Percentiles rank a stretch among this genome's conserved stretches.
Conservation (phyloP, 2,888 invertebrate species). For the Apamea crenata region DNA sequence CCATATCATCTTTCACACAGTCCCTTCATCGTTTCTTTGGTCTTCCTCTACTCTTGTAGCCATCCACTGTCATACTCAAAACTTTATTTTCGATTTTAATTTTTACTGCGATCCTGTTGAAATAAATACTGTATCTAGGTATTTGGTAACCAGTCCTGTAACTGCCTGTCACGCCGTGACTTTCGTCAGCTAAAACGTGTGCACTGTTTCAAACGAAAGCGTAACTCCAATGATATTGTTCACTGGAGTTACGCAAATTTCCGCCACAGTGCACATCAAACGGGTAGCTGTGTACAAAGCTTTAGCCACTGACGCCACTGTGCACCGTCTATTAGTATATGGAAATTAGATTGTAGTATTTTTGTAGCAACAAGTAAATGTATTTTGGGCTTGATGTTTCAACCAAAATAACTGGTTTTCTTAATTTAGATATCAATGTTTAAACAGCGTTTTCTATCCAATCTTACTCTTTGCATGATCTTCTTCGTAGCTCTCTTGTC, state of each 20-base stretch:
- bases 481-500: too few species aligned
- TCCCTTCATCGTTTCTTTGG: neutral
- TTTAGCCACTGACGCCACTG: neutral
- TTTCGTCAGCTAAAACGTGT: constrained; percentile 11
- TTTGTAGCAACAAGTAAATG: neutral
- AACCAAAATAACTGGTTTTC: neutral
- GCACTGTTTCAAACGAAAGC: constrained; percentile 32
- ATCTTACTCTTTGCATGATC: too few species aligned
- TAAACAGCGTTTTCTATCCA: neutral
- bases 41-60: neutral
- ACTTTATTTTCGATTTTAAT: neutral
- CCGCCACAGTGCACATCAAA: constrained; percentile 42
- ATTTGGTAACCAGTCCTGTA: neutral
- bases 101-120: neutral
- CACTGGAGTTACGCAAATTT: constrained; percentile 39
- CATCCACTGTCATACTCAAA: neutral
- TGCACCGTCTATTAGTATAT: neutral
- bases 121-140: neutral
- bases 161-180: neutral
- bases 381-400: neutral
- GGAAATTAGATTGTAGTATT: constrained; percentile 7
- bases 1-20: neutral
- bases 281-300: constrained; percentile 17
- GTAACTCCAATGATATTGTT: constrained; percentile 20
- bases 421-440: neutral